phyloP scores from a whole-genome alignment of 2,888 invertebrate genomes.

The Melinopterus prodromus region DNA sequence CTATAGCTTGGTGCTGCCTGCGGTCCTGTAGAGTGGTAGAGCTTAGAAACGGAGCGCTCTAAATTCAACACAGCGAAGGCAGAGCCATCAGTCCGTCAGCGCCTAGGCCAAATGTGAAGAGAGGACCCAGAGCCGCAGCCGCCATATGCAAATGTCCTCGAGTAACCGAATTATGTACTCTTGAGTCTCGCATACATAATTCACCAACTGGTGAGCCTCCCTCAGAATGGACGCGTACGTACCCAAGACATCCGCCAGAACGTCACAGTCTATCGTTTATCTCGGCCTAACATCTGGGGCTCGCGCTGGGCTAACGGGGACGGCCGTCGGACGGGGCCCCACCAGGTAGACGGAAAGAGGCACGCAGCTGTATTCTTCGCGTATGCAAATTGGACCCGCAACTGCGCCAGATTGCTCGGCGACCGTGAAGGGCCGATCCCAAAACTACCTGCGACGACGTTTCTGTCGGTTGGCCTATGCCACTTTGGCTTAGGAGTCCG shows the following conservation, averaged over 20 bases:
- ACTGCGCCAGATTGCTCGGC: conserved; percentile 50
- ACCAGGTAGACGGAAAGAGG: conserved; percentile 40
- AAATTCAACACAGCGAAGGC: neutral
- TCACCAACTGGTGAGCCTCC: conserved; percentile 42
- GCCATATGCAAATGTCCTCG: conserved; percentile 60
- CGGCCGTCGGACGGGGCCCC: conserved; percentile 18
- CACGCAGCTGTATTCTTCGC: conserved; percentile 45
- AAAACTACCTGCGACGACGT: conserved; percentile 42
- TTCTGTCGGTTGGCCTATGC: neutral
- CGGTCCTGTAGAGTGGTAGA: too few species aligned
- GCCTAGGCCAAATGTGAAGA: conserved; percentile 41
- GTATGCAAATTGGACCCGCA: conserved; percentile 47
- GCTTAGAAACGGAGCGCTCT: neutral
- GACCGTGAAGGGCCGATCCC: conserved; percentile 38
- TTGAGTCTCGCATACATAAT: conserved; percentile 59
- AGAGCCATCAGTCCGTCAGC: neutral
- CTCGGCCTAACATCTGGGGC: conserved; percentile 50
- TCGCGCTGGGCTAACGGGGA: conserved; percentile 40
- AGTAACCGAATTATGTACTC: conserved; percentile 60
- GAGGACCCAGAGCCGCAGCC: conserved; percentile 51
- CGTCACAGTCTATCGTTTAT: conserved; percentile 47
- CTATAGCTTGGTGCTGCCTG: too few species aligned
- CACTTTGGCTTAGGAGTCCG: neutral
- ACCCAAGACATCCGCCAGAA: conserved; percentile 17
- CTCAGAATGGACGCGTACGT: conserved; percentile 42